phyloP scores from a whole-genome alignment of 2,113 vertebrate species.

The Saguinus midas region DNA sequence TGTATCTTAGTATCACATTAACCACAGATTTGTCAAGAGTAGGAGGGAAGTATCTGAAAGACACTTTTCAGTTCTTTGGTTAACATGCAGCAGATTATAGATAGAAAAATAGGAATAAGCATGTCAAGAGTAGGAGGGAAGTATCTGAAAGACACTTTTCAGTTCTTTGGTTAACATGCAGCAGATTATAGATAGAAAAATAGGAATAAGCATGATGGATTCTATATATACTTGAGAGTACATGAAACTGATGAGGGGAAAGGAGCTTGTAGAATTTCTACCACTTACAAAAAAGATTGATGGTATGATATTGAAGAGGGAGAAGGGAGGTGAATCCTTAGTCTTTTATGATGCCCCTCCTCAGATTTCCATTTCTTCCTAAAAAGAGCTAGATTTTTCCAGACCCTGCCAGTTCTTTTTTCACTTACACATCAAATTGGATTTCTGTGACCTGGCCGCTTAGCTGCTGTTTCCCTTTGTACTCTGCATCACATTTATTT shows the following conservation, averaged over 20 bases:
- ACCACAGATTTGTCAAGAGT: neutral
- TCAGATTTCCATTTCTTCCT: neutral
- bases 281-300: neutral
- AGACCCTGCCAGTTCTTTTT: neutral
- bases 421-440: neutral
- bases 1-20: neutral
- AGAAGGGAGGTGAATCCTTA: neutral
- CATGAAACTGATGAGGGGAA: neutral
- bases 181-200: too few species aligned
- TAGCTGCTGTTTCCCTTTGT: neutral
- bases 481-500: neutral
- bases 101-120: neutral
- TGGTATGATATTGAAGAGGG: neutral
- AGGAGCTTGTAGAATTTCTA: neutral
- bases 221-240: neutral
- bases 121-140: neutral
- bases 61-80: constrained; percentile 46
- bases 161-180: constrained; percentile 9
- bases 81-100: neutral
- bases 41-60: neutral
- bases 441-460: constrained; percentile 28
- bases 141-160: neutral
- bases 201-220: neutral
- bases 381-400: neutral
- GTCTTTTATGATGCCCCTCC: neutral